phyloP scores from a whole-genome alignment of 2,113 vertebrate genomes.

The Poeciliopsis prolifica region DNA sequence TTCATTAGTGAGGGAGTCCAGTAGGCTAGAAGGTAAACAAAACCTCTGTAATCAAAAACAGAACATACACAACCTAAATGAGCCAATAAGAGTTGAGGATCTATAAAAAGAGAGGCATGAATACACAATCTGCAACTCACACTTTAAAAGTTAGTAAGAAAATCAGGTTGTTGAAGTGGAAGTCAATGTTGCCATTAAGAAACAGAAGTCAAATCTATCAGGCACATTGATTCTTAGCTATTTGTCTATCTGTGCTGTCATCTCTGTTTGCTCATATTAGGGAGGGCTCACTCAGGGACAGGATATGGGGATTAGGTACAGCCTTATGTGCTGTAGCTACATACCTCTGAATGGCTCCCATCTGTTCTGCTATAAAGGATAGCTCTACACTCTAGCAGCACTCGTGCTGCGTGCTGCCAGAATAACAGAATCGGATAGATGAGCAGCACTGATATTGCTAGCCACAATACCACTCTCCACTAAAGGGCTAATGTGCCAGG shows the following conservation, averaged over 20 bases:
- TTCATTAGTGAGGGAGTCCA: slow-evolving; percentile 56
- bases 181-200: slow-evolving; percentile 50
- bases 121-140: slow-evolving; percentile 64
- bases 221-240: slow-evolving; percentile 43
- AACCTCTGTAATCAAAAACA: slow-evolving; percentile 71
- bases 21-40: slow-evolving; percentile 77
- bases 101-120: slow-evolving; percentile 40
- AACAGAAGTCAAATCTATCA: slow-evolving; percentile 40
- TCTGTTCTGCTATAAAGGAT: slow-evolving; percentile 74
- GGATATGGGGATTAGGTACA: slow-evolving; percentile 79
- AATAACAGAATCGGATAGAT: slow-evolving; percentile 80
- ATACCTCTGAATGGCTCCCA: slow-evolving; percentile 79
- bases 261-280: slow-evolving; percentile 81
- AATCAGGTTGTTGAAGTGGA: slow-evolving; percentile 39
- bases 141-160: slow-evolving; percentile 48
- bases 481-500: slow-evolving; percentile 78
- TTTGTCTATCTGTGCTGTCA: slow-evolving; percentile 78
- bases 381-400: slow-evolving; percentile 73
- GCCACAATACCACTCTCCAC: slow-evolving; percentile 68
- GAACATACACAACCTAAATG: slow-evolving; percentile 59
- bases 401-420: slow-evolving; percentile 62
- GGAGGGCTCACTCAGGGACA: slow-evolving; percentile 77
- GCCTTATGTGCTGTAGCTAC: slow-evolving; percentile 76
- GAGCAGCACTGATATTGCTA: slow-evolving; percentile 75
- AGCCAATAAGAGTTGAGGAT: slow-evolving; percentile 61